Percentiles rank a stretch among this genome's conserved stretches.
phyloP scores from a whole-genome alignment of 2,888 invertebrate genomes.

The Microctonus aethiopoides region DNA sequence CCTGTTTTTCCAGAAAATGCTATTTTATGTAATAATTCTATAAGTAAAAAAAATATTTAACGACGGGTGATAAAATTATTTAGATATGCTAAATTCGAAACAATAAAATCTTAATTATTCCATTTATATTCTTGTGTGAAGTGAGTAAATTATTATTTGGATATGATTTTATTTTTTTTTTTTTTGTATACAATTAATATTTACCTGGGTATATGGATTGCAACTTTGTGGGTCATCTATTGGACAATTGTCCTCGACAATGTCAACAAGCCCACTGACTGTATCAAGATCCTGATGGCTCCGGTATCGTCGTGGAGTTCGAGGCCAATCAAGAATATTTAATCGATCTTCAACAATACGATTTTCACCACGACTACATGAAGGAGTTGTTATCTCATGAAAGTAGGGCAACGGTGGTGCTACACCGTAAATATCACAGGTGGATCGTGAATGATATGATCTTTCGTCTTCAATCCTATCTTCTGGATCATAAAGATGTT shows the following conservation, averaged over 20 bases:
- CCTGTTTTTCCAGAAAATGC: neutral
- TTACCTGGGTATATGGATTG: slow-evolving; percentile 64
- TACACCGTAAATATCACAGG: slow-evolving; percentile 59
- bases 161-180: neutral
- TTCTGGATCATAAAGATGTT: slow-evolving; percentile 61
- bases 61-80: neutral
- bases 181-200: too few species aligned
- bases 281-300: slow-evolving; percentile 63
- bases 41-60: neutral
- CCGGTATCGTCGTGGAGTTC: slow-evolving; percentile 56
- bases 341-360: slow-evolving; percentile 55
- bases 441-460: slow-evolving; percentile 57
- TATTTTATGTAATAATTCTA: neutral
- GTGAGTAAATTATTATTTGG: too few species aligned
- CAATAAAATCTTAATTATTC: neutral
- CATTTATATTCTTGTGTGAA: too few species aligned
- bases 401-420: slow-evolving; percentile 53
- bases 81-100: neutral
- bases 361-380: slow-evolving; percentile 43
- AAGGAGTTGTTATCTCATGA: slow-evolving; percentile 48
- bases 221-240: slow-evolving; percentile 59
- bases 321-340: slow-evolving; percentile 64
- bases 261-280: slow-evolving; percentile 63
- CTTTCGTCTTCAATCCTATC: slow-evolving; percentile 56
- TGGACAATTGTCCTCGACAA: slow-evolving; percentile 63